Evolutionary conservation across 2,113 vertebrate species (phyloP).

Genomic region (Python bivittatus): DNA sequence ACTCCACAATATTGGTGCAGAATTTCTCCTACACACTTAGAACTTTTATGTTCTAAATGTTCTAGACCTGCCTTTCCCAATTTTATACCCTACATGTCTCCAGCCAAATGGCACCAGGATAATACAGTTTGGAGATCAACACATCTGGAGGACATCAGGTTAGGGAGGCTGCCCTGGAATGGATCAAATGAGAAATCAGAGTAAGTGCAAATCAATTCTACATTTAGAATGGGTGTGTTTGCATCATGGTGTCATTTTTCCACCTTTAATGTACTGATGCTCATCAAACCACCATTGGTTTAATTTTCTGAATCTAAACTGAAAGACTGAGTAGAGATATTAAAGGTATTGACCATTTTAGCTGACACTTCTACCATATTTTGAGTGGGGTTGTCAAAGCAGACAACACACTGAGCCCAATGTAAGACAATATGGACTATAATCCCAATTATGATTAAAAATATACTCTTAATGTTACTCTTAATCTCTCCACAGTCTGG

Average conservation of each 20-base stretch:
- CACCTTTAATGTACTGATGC: background rate
- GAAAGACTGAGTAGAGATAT: background rate
- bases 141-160: background rate
- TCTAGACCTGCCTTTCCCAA: no score
- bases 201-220: background rate
- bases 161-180: background rate
- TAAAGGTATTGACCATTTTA: background rate
- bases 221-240: background rate
- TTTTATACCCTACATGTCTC: background rate
- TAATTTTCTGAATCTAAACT: background rate
- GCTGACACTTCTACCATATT: background rate
- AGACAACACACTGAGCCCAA: background rate
- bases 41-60: background rate
- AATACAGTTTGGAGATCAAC: background rate
- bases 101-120: no score
- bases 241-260: background rate
- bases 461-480: background rate
- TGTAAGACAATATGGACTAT: background rate
- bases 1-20: background rate
- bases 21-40: background rate
- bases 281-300: background rate
- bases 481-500: background rate
- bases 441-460: background rate
- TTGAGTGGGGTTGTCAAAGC: background rate
- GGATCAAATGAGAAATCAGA: background rate